phyloP scores from a whole-genome alignment of 2,888 invertebrate genomes.

The Isotomurus palustris region DNA sequence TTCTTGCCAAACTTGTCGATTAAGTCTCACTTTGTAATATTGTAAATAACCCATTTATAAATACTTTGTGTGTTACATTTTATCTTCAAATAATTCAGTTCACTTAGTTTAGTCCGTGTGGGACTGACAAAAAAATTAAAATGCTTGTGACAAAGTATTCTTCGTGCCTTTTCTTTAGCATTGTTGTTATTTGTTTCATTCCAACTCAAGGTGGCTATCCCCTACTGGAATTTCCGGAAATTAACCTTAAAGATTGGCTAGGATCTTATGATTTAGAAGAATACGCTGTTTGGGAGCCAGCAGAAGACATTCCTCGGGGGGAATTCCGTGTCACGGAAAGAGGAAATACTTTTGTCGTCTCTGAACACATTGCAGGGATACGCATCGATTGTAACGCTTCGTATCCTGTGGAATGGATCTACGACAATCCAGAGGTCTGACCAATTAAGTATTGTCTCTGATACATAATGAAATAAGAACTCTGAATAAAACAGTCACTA shows the following conservation, averaged over 20 bases:
- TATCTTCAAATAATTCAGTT: neutral
- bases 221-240: slow-evolving; percentile 4
- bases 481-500: neutral
- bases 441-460: neutral
- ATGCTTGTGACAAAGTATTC: neutral
- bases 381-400: slow-evolving; percentile 21
- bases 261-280: slow-evolving; percentile 1
- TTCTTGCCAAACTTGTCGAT: too few relatives aligned
- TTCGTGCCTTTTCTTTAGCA: neutral
- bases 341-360: slow-evolving; percentile 8
- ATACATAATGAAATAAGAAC: neutral
- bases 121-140: neutral
- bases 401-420: slow-evolving; percentile 32
- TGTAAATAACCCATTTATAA: too few relatives aligned
- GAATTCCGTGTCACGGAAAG: slow-evolving; percentile 4
- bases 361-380: slow-evolving; percentile 28
- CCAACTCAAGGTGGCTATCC: neutral
- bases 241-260: slow-evolving; percentile 10
- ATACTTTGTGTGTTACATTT: neutral
- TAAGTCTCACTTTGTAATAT: too few relatives aligned
- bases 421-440: slow-evolving; percentile 27
- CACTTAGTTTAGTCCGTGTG: neutral
- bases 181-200: too few relatives aligned
- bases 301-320: neutral
- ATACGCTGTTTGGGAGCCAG: slow-evolving; percentile 9